Evolutionary conservation across 2,113 vertebrate species (phyloP).

Genomic region (Zapornia atra): DNA sequence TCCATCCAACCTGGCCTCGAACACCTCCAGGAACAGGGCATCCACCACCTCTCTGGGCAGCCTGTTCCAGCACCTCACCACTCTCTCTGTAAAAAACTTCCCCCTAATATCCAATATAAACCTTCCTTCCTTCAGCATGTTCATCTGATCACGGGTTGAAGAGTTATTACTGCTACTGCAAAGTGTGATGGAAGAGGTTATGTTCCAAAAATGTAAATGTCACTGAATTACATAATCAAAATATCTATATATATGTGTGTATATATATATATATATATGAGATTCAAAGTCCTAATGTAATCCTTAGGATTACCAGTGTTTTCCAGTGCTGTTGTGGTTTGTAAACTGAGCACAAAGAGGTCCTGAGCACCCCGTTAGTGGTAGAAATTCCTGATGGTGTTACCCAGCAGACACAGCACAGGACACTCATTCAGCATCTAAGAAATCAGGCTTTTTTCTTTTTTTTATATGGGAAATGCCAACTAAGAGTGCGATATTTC

Average conservation of each 20-base stretch:
- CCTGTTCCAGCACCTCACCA: too few species aligned
- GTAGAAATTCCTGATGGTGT: not conserved
- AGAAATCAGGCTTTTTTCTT: not conserved
- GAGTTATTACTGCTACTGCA: not conserved
- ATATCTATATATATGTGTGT: too few species aligned
- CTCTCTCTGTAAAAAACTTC: too few species aligned
- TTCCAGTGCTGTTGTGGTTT: not conserved
- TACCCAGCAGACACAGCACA: not conserved
- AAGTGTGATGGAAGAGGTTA: conserved; percentile 12
- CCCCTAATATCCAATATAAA: too few species aligned
- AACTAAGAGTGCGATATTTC: not conserved
- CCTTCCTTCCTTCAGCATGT: too few species aligned
- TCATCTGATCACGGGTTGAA: not conserved
- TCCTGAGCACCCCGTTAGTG: not conserved
- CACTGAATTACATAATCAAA: not conserved
- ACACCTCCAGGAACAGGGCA: too few species aligned
- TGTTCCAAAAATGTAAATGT: conserved; percentile 33
- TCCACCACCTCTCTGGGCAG: too few species aligned
- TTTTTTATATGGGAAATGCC: not conserved
- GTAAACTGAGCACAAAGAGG: not conserved
- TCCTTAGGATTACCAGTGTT: not conserved
- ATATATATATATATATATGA: not conserved
- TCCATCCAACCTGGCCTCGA: too few species aligned
- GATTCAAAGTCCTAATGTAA: not conserved
- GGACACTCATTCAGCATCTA: not conserved